phyloP scores from a whole-genome alignment of 2,797 vertebrate genomes.

The Nyctibius grandis region DNA sequence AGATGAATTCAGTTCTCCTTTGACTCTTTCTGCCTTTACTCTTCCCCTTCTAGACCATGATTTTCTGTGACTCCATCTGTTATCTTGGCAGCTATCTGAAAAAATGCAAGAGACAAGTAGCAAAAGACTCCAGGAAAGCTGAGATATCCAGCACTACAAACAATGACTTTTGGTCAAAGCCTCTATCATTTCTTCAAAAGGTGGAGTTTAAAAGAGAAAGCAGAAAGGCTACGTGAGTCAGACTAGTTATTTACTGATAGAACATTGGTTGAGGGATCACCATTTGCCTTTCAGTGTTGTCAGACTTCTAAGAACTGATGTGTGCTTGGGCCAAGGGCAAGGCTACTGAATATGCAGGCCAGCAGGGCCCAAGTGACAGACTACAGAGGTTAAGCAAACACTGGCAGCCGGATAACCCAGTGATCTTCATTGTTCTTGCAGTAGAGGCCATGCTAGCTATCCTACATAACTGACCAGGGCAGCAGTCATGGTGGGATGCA shows the following conservation, averaged over 20 bases:
- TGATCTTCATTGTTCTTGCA: not conserved
- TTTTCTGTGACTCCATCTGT: not conserved
- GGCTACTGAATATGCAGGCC: not conserved
- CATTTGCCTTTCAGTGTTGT: not conserved
- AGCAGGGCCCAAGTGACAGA: not conserved
- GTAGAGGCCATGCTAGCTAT: not conserved
- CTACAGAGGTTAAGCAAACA: not conserved
- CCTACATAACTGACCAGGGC: not conserved
- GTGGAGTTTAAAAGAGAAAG: not conserved
- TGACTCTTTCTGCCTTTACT: not conserved
- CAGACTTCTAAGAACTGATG: not conserved
- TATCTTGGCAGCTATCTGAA: not conserved
- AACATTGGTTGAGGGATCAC: not conserved
- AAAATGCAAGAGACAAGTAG: not conserved
- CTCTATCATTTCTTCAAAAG: not conserved
- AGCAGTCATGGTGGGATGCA: not conserved
- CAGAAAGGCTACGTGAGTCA: not conserved
- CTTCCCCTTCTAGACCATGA: not conserved
- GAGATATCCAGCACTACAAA: not conserved
- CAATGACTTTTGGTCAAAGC: not conserved
- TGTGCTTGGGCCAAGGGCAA: not conserved
- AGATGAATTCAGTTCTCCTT: not conserved
- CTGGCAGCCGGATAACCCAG: not conserved
- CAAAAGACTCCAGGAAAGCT: not conserved
- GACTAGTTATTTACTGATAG: not conserved